These are phyloP conservation scores for Limnephilus rhombicus DNA, from an alignment of 2,888 invertebrate species.

Conservation along the genomic window DNA sequence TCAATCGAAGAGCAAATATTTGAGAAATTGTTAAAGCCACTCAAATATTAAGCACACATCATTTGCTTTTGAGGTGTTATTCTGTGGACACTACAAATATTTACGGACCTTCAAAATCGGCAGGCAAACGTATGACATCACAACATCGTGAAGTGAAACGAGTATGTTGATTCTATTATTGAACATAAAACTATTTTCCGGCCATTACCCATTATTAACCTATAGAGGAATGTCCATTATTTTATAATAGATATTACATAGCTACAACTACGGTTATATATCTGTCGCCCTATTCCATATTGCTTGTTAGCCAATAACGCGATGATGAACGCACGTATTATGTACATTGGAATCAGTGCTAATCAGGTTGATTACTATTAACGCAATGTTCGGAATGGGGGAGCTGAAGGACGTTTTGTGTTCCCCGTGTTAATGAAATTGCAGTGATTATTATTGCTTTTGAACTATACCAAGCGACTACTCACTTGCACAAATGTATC, in stretches of 20 bases:
- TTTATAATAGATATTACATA: not conserved
- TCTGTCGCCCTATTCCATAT: not conserved
- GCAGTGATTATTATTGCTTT: not conserved
- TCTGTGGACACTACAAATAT: not conserved
- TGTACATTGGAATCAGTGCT: not conserved
- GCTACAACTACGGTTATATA: not conserved
- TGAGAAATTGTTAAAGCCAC: not conserved
- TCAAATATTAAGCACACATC: not conserved
- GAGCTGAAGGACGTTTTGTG: not conserved
- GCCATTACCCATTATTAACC: not conserved
- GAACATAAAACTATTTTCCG: not conserved
- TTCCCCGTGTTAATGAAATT: not conserved
- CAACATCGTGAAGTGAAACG: not conserved
- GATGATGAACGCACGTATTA: not conserved
- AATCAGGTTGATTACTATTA: constrained; percentile 1
- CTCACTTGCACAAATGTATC: not conserved
- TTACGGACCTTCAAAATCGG: not conserved
- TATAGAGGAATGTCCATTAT: not conserved
- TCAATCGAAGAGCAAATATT: not conserved
- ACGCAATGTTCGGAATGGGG: not conserved
- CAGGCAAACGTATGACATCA: not conserved
- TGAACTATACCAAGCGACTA: not conserved
- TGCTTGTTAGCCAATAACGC: not conserved
- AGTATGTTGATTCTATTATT: not conserved
- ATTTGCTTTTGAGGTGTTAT: not conserved